Conservation (phyloP, 2,797 vertebrate species). For the Eospalax fontanierii region DNA sequence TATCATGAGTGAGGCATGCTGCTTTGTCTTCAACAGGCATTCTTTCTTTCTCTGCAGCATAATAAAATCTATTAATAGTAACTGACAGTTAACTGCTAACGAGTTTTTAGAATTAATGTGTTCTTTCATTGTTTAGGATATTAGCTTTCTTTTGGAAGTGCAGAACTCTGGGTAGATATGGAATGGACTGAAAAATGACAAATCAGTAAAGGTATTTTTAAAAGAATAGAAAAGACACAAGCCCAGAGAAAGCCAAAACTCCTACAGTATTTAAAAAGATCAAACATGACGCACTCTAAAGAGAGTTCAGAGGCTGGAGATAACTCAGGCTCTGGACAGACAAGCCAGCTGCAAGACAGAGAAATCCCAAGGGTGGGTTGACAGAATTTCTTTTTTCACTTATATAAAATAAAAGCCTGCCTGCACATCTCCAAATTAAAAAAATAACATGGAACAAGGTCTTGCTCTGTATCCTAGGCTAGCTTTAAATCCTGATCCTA, state of each 20-base stretch:
- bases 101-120: constrained; percentile 42
- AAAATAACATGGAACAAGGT: background rate
- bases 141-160: constrained; percentile 24
- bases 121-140: background rate
- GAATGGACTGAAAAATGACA: background rate
- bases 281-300: background rate
- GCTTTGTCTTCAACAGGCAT: constrained; percentile 53
- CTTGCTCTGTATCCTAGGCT: background rate
- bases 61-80: constrained; percentile 39
- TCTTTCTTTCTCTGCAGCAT: background rate
- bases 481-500: background rate
- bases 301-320: background rate
- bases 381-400: background rate
- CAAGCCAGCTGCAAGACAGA: background rate
- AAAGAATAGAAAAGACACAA: constrained; percentile 33
- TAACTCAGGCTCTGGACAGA: background rate
- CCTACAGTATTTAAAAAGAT: background rate
- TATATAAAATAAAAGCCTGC: constrained; percentile 2
- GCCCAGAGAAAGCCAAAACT: background rate
- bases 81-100: background rate
- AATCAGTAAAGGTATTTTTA: background rate
- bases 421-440: background rate
- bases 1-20: constrained; percentile 13
- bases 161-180: background rate
- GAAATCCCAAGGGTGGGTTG: background rate